A percentile compares a stretch with the other conserved stretches of the same genome.
Evolutionary conservation across 2,113 vertebrate genomes (phyloP).

Genomic region (Stigmatopora argus): DNA sequence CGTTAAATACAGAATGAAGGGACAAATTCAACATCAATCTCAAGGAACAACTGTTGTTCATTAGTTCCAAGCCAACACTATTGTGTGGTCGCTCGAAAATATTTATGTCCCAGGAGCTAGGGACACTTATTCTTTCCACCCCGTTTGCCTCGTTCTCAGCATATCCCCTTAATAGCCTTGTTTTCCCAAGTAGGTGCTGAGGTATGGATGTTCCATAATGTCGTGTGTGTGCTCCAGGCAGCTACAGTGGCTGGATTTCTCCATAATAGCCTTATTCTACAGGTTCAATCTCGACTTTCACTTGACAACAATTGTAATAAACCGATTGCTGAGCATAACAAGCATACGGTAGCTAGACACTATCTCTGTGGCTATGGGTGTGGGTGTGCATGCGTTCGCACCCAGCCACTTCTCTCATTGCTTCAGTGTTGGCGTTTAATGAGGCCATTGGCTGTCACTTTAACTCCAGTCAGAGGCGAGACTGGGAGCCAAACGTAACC

Average conservation of each 20-base stretch:
- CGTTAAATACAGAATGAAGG: too few species aligned
- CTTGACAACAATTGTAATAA: not conserved
- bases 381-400: slow-evolving; percentile 33
- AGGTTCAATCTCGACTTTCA: not conserved
- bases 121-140: not conserved
- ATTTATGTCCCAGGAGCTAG: not conserved
- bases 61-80: too few species aligned
- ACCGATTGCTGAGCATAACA: not conserved
- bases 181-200: not conserved
- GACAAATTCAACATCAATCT: too few species aligned
- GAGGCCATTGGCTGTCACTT: slow-evolving; percentile 59
- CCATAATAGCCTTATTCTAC: not conserved
- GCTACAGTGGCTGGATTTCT: not conserved
- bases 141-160: not conserved
- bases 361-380: not conserved
- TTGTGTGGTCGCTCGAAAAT: not conserved
- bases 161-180: not conserved
- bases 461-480: slow-evolving; percentile 51
- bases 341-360: not conserved
- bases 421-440: slow-evolving; percentile 41
- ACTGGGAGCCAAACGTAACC: slow-evolving; percentile 56
- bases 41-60: too few species aligned
- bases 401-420: not conserved
- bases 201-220: not conserved
- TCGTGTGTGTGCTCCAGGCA: not conserved